Conservation (phyloP, 2,797 vertebrate genomes). For the Anguilla anguilla region DNA sequence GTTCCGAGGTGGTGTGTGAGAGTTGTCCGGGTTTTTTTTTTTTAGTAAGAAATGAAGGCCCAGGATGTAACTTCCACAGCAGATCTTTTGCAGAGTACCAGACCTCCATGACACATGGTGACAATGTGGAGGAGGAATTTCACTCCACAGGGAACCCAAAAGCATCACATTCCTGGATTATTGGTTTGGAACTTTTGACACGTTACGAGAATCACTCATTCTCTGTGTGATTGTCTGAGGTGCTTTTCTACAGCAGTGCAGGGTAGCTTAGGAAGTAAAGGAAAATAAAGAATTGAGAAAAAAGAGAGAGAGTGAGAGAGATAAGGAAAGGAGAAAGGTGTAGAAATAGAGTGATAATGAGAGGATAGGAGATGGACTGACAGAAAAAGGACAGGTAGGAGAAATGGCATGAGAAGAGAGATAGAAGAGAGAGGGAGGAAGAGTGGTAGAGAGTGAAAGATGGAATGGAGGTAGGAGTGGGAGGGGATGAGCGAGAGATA, state of each 20-base stretch:
- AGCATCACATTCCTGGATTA: background rate
- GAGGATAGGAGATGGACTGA: background rate
- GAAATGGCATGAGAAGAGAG: background rate
- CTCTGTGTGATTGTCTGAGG: too few species aligned
- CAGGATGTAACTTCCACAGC: background rate
- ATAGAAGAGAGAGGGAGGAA: background rate
- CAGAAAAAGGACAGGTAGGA: background rate
- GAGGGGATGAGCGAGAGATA: too few species aligned
- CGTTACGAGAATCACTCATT: too few species aligned
- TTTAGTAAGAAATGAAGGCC: background rate
- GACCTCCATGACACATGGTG: background rate
- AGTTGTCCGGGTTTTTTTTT: background rate
- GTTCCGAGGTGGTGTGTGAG: background rate
- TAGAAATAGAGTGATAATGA: background rate
- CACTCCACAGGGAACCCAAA: background rate
- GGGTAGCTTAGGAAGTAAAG: too few species aligned
- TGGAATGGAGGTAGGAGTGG: too few species aligned
- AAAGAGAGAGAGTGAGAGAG: background rate
- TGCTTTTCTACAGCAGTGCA: too few species aligned
- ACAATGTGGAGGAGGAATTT: background rate
- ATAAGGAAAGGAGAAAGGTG: background rate
- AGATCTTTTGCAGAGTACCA: background rate
- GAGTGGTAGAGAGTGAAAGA: background rate
- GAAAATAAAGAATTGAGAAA: too few species aligned
- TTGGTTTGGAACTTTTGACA: background rate